A percentile compares a stretch with the other conserved stretches of the same genome.
phyloP scores from a whole-genome alignment of 2,797 vertebrate species.

The Thaleichthys pacificus region DNA sequence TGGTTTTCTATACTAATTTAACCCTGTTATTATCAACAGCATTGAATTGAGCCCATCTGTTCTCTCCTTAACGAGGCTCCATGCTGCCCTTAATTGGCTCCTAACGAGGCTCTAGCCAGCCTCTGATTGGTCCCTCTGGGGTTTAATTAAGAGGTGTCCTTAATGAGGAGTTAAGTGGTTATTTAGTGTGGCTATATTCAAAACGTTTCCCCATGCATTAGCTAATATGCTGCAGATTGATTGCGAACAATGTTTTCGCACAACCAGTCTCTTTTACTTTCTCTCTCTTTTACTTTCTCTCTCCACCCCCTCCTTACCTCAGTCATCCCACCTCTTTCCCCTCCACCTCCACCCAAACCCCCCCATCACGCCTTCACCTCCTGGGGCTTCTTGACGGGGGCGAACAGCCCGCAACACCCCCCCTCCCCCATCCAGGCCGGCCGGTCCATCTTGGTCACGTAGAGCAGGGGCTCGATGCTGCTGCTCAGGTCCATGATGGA shows the following conservation, averaged over 20 bases:
- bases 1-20: neutral
- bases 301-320: no score
- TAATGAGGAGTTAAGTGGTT: constrained; percentile 40
- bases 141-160: constrained; percentile 53
- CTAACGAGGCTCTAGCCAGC: constrained; percentile 12
- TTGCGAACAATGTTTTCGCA: no score
- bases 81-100: constrained; percentile 1
- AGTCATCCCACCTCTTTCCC: no score
- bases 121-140: constrained; percentile 63
- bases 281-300: no score
- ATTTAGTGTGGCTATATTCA: constrained; percentile 28
- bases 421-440: neutral
- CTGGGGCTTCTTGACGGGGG: constrained; percentile 11
- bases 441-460: constrained; percentile 70
- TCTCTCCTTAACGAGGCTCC: constrained; percentile 9
- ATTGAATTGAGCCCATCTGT: constrained; percentile 38
- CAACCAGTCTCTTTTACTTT: no score
- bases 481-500: constrained; percentile 78
- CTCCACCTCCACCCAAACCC: neutral
- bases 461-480: constrained; percentile 75
- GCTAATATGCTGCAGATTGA: no score
- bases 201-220: neutral
- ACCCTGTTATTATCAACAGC: constrained; percentile 14
- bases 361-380: constrained; percentile 32
- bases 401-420: constrained; percentile 37